Percentiles rank a stretch among this genome's conserved stretches.
These are phyloP conservation scores for Esox lucius DNA, from an alignment of 2,797 vertebrate genomes.

Conservation along the genomic window DNA sequence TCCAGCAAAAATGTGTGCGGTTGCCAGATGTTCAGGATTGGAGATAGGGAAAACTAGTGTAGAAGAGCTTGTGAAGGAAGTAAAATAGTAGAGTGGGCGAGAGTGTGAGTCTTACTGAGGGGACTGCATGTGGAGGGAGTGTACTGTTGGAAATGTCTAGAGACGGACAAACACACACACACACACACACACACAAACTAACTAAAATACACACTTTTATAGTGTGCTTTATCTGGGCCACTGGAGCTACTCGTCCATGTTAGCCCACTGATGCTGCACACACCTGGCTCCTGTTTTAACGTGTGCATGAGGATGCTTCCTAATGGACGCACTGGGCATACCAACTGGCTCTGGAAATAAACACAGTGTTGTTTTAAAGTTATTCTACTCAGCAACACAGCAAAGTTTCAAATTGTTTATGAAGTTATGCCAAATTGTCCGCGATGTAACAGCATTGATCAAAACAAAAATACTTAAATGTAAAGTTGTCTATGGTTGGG, in stretches of 20 bases:
- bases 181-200: constrained; percentile 1
- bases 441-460: not conserved
- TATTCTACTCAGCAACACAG: constrained; percentile 3
- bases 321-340: constrained; percentile 7
- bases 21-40: too few relatives aligned
- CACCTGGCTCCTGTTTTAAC: constrained; percentile 34
- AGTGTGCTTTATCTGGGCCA: constrained; percentile 18
- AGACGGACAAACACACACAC: not conserved
- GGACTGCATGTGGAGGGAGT: not conserved
- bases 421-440: not conserved
- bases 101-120: not conserved
- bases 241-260: constrained; percentile 20
- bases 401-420: not conserved
- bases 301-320: constrained; percentile 19
- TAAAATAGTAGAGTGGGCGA: not conserved
- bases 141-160: not conserved
- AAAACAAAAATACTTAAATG: not conserved
- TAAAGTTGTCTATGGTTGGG: not conserved
- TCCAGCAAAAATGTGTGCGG: too few relatives aligned
- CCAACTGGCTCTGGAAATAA: not conserved
- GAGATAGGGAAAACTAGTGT: not conserved
- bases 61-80: not conserved
- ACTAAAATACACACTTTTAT: constrained; percentile 1
- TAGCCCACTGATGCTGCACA: constrained; percentile 39
- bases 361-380: not conserved